Evolutionary conservation across 2,888 invertebrate species (phyloP).

Genomic region (Sialis lutaria): DNA sequence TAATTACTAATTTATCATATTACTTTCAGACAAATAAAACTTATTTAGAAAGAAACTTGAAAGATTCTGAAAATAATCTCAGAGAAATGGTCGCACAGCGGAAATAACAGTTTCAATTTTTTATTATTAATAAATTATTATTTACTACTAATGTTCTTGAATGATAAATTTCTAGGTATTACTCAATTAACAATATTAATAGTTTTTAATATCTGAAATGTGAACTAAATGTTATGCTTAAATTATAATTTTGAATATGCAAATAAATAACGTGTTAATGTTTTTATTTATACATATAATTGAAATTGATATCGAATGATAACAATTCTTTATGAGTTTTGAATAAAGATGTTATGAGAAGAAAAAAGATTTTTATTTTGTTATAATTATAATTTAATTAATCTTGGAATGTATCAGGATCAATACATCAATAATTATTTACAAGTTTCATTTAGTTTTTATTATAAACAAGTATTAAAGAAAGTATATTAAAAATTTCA

Average conservation of each 20-base stretch:
- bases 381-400: background rate
- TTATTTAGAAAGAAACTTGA: constrained; percentile 65
- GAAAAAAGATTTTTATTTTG: background rate
- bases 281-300: no score
- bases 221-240: no score
- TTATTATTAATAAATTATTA: background rate
- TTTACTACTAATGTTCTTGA: background rate
- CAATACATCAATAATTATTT: background rate
- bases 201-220: no score
- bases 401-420: background rate
- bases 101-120: constrained; percentile 23
- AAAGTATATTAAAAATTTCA: background rate
- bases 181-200: no score
- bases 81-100: constrained; percentile 64
- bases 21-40: constrained; percentile 42
- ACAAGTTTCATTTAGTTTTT: background rate
- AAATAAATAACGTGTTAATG: no score
- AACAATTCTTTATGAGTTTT: no score
- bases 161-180: background rate
- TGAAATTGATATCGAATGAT: no score
- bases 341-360: no score
- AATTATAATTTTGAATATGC: no score
- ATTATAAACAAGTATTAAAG: constrained; percentile 2
- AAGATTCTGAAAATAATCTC: constrained; percentile 71
- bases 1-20: constrained; percentile 11